Conservation (phyloP, 2,113 vertebrate species). For the Syngnathus typhle region DNA sequence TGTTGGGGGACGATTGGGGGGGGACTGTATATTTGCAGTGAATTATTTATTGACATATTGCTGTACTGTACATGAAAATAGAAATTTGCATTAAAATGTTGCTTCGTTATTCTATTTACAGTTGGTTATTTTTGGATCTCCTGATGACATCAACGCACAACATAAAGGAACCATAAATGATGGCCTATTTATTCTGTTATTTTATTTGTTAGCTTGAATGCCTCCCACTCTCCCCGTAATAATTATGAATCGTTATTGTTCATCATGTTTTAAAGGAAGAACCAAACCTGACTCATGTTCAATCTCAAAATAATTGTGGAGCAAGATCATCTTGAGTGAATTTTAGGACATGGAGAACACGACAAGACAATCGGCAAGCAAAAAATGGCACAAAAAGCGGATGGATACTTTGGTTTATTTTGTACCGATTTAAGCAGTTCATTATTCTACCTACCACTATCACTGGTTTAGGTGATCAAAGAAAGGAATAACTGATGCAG, state of each 20-base stretch:
- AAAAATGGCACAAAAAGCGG: too few species aligned
- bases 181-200: background rate
- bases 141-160: background rate
- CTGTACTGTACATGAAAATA: conserved; percentile 55
- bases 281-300: background rate
- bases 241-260: background rate
- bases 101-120: conserved; percentile 5
- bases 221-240: background rate
- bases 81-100: conserved; percentile 68
- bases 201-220: background rate
- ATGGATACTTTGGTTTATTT: too few species aligned
- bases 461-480: background rate
- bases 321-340: too few species aligned
- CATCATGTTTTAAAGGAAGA: background rate
- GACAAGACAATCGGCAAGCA: too few species aligned
- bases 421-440: background rate
- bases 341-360: too few species aligned
- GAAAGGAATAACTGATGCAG: background rate
- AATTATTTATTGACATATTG: conserved; percentile 69
- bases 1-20: conserved; percentile 45
- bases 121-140: background rate
- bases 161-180: too few species aligned
- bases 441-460: background rate
- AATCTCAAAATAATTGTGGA: too few species aligned
- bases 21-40: conserved; percentile 40